These are phyloP conservation scores for Zele albiditarsus DNA, from an alignment of 2,888 invertebrate species.

Conservation along the genomic window DNA sequence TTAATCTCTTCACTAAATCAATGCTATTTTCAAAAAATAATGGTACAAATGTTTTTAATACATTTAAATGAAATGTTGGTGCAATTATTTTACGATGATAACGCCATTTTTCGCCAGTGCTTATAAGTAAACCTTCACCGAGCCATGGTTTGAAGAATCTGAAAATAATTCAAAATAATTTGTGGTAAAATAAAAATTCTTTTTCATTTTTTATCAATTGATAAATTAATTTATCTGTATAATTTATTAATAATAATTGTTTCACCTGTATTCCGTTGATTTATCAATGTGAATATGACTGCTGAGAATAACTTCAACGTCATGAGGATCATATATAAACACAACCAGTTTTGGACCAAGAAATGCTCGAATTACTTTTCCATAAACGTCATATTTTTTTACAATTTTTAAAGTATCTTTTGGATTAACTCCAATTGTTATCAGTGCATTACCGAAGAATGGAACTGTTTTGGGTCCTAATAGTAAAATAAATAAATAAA, in stretches of 20 bases:
- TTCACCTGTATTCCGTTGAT: constrained; percentile 66
- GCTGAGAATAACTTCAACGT: constrained; percentile 68
- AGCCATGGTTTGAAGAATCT: constrained; percentile 71
- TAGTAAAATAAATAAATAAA: constrained; percentile 22
- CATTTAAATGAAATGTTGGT: constrained; percentile 74
- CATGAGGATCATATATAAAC: constrained; percentile 65
- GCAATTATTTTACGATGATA: constrained; percentile 75
- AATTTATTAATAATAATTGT: neutral
- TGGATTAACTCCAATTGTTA: constrained; percentile 59
- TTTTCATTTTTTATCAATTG: constrained; percentile 31
- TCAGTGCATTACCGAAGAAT: constrained; percentile 64
- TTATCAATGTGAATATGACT: constrained; percentile 69
- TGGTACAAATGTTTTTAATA: constrained; percentile 75
- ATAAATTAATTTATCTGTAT: constrained; percentile 33
- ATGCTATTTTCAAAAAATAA: constrained; percentile 74
- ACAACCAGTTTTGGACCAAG: constrained; percentile 65
- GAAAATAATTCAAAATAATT: constrained; percentile 15
- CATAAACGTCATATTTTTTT: constrained; percentile 57
- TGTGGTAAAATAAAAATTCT: constrained; percentile 12
- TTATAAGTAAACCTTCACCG: constrained; percentile 70
- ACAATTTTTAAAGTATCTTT: constrained; percentile 54
- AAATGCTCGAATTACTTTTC: constrained; percentile 62
- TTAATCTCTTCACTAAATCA: constrained; percentile 69
- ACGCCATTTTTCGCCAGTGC: constrained; percentile 74
- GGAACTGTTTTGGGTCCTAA: constrained; percentile 65